Evolutionary conservation across 1,140 invertebrate species (phyloP).

Genomic region (Samia ricini): DNA sequence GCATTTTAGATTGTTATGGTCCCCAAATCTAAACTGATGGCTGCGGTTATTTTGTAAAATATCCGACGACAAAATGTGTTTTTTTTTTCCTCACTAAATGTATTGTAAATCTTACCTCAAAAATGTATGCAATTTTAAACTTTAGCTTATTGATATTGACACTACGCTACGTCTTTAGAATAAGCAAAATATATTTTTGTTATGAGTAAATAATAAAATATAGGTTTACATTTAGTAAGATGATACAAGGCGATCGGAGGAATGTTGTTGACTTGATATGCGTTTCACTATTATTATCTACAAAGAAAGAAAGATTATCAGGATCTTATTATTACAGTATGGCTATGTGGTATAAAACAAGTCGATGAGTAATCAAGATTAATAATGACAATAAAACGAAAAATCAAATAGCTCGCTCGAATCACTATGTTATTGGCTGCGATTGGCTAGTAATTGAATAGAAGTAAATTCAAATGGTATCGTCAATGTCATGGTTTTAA

Average conservation of each 20-base stretch:
- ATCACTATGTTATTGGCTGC: too few species aligned
- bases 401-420: too few species aligned
- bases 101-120: neutral
- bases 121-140: conserved; percentile 5
- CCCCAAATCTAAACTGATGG: conserved; percentile 69
- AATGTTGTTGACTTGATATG: neutral
- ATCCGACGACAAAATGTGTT: conserved; percentile 41
- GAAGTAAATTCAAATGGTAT: too few species aligned
- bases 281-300: neutral
- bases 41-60: conserved; percentile 62
- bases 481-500: too few species aligned
- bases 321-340: too few species aligned
- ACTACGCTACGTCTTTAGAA: neutral
- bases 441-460: too few species aligned
- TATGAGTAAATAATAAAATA: conserved; percentile 34
- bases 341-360: too few species aligned
- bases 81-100: conserved; percentile 23
- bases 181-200: conserved; percentile 35
- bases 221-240: conserved; percentile 55
- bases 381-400: too few species aligned
- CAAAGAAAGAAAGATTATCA: too few species aligned
- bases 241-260: conserved; percentile 40
- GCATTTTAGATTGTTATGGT: conserved; percentile 61
- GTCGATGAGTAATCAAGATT: too few species aligned
- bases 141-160: neutral